phyloP scores from a whole-genome alignment of 2,113 vertebrate genomes.

The Heterochromis multidens region DNA sequence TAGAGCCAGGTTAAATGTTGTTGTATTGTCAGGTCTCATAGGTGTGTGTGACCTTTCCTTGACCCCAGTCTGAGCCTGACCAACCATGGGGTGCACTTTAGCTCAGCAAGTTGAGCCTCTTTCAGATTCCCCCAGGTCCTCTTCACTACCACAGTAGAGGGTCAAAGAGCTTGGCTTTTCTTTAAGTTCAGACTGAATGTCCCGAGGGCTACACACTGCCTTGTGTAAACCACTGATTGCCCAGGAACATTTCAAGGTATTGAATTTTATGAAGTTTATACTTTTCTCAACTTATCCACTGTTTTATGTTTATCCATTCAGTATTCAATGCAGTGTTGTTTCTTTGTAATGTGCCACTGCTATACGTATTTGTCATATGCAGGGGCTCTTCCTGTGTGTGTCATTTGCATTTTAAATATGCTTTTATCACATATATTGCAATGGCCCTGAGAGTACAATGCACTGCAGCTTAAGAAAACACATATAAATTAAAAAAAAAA shows the following conservation, averaged over 20 bases:
- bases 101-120: conserved; percentile 5
- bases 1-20: not conserved
- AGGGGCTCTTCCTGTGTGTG: no score
- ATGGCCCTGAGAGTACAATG: not conserved
- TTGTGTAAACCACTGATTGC: not conserved
- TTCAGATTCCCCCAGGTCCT: conserved; percentile 9
- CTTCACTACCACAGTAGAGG: not conserved
- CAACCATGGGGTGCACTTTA: not conserved
- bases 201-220: not conserved
- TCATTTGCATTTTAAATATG: not conserved
- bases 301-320: not conserved
- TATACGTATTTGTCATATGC: not conserved
- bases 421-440: not conserved
- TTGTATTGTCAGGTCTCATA: conserved; percentile 33
- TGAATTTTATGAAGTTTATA: not conserved
- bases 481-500: not conserved
- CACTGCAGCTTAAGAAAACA: not conserved
- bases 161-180: conserved; percentile 41
- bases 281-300: not conserved
- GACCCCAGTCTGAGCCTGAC: conserved; percentile 2
- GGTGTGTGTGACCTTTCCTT: conserved; percentile 34
- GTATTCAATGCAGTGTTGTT: not conserved
- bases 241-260: not conserved
- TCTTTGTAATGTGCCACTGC: not conserved
- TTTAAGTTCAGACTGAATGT: conserved; percentile 14